Evolutionary conservation across 2,797 vertebrate species (phyloP).

Genomic region (Hozukius guyotensis): DNA sequence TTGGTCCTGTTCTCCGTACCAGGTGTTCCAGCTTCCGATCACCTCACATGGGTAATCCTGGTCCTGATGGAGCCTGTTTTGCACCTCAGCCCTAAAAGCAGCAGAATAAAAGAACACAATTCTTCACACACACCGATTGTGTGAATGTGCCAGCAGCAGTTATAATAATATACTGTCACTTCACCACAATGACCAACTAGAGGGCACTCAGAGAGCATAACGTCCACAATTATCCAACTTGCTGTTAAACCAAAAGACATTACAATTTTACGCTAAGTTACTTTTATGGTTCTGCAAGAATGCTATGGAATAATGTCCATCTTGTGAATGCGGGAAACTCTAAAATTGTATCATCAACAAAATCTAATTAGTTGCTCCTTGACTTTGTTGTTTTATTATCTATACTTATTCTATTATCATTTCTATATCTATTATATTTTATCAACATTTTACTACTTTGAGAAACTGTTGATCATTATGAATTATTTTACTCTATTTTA

Average conservation of each 20-base stretch:
- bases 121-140: background rate
- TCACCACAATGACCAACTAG: conserved; percentile 7
- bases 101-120: background rate
- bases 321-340: background rate
- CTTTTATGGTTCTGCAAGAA: conserved; percentile 21
- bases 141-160: background rate
- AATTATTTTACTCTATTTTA: no score
- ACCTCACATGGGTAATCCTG: conserved; percentile 92
- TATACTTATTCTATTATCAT: no score
- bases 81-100: conserved; percentile 86
- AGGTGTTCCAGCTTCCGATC: conserved; percentile 98
- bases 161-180: background rate
- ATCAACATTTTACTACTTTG: no score
- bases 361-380: conserved; percentile 1
- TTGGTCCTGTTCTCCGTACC: conserved; percentile 98
- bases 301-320: background rate
- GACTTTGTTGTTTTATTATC: background rate
- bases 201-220: conserved; percentile 15
- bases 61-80: conserved; percentile 89
- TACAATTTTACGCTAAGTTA: conserved; percentile 13
- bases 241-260: conserved; percentile 1
- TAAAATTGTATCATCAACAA: background rate
- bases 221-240: background rate
- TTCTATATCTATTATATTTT: no score
- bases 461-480: no score